These are phyloP conservation scores for Chaunax sp. DNA, from an alignment of 2,797 vertebrate species.

Conservation along the genomic window DNA sequence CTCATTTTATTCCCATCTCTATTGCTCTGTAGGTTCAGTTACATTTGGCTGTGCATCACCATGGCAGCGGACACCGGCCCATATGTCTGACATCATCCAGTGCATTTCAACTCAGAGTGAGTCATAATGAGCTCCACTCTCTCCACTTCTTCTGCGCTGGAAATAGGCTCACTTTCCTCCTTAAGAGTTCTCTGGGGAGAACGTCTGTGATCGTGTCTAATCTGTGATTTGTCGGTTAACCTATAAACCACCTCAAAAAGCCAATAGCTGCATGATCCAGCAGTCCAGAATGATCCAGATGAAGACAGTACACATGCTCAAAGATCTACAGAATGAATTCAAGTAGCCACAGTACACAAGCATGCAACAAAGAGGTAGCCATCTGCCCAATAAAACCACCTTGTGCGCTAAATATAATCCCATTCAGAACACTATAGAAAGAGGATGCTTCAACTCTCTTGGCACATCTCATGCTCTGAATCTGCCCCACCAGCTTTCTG, in stretches of 20 bases:
- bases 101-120: slow-evolving; percentile 68
- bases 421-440: slow-evolving; percentile 56
- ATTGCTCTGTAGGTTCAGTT: slow-evolving; percentile 61
- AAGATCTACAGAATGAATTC: slow-evolving; percentile 8
- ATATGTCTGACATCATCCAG: slow-evolving; percentile 65
- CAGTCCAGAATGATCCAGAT: slow-evolving; percentile 14
- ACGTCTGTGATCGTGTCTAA: slow-evolving; percentile 65
- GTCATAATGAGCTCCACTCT: slow-evolving; percentile 72
- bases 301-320: background rate
- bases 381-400: slow-evolving; percentile 47
- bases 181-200: slow-evolving; percentile 66
- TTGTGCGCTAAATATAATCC: slow-evolving; percentile 60
- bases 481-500: slow-evolving; percentile 34
- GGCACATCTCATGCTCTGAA: slow-evolving; percentile 59
- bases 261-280: slow-evolving; percentile 8
- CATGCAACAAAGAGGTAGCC: slow-evolving; percentile 43
- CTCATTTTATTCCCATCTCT: slow-evolving; percentile 69
- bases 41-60: slow-evolving; percentile 71
- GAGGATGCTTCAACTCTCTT: slow-evolving; percentile 56
- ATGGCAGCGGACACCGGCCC: slow-evolving; percentile 74
- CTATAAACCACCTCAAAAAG: slow-evolving; percentile 5
- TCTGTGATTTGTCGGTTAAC: no score
- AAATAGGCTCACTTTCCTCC: slow-evolving; percentile 70
- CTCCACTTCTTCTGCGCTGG: slow-evolving; percentile 53
- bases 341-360: slow-evolving; percentile 28